Evolutionary conservation across 1,140 invertebrate genomes (phyloP).

Genomic region (Anadara kagoshimensis): DNA sequence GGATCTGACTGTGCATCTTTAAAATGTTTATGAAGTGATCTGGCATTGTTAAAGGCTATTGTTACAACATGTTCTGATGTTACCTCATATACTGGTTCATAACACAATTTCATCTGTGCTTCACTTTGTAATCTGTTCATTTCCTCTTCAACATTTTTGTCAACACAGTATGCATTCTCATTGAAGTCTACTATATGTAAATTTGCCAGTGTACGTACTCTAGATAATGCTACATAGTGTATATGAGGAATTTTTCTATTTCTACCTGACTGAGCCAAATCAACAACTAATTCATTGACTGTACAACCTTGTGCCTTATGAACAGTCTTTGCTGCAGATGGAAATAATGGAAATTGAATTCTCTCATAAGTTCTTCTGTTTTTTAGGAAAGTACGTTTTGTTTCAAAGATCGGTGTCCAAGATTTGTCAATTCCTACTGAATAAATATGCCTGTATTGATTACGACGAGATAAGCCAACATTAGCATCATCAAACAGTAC

Average conservation of each 20-base stretch:
- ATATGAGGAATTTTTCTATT: slow-evolving; percentile 27
- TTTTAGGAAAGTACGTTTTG: slow-evolving; percentile 19
- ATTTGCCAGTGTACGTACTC: slow-evolving; percentile 12
- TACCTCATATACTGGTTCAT: slow-evolving; percentile 3
- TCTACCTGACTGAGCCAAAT: not conserved
- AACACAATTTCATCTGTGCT: not conserved
- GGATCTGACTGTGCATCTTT: slow-evolving; percentile 16
- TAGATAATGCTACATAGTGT: slow-evolving; percentile 34
- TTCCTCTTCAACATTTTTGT: slow-evolving; percentile 19
- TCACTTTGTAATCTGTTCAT: slow-evolving; percentile 20
- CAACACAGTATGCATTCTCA: slow-evolving; percentile 2
- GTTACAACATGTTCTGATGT: not conserved
- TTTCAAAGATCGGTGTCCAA: slow-evolving; percentile 33
- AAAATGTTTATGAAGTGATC: slow-evolving; percentile 23
- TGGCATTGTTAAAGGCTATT: slow-evolving; percentile 29
- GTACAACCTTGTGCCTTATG: slow-evolving; percentile 33
- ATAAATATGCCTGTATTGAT: slow-evolving; percentile 19
- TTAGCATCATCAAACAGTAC: slow-evolving; percentile 26
- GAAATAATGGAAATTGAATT: slow-evolving; percentile 26
- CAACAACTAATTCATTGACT: slow-evolving; percentile 30
- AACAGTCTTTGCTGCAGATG: slow-evolving; percentile 31
- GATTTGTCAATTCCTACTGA: not conserved
- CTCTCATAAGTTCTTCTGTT: slow-evolving; percentile 28
- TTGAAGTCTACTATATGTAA: slow-evolving; percentile 28
- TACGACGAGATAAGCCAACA: slow-evolving; percentile 16